Percentiles rank a stretch among this genome's conserved stretches.
Evolutionary conservation across 2,113 vertebrate species (phyloP).

Genomic region (Rhegmatorhina hoffmannsi): DNA sequence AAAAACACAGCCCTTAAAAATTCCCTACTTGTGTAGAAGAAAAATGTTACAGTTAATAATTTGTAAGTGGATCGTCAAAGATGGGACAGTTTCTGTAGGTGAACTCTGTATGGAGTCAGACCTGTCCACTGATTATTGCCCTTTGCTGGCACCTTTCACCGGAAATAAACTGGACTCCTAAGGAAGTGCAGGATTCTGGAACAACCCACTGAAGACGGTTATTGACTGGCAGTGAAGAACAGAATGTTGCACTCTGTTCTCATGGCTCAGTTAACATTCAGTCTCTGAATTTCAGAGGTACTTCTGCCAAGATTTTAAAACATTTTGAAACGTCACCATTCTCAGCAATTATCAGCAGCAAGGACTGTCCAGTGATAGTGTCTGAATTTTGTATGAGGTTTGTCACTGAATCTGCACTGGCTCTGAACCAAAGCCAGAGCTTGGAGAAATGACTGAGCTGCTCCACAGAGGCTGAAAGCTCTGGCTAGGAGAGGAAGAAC

Average conservation of each 20-base stretch:
- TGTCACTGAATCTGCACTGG: background rate
- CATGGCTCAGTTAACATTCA: background rate
- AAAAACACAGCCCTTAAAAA: background rate
- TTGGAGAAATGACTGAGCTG: background rate
- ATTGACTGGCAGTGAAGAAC: background rate
- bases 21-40: background rate
- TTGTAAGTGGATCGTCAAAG: background rate
- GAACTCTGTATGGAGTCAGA: background rate
- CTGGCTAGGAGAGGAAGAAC: background rate
- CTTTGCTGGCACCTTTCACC: background rate
- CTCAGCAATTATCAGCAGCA: background rate
- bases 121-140: background rate
- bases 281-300: background rate
- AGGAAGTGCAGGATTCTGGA: background rate
- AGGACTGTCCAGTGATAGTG: background rate
- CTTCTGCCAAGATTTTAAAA: background rate
- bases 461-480: background rate
- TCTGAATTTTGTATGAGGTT: background rate
- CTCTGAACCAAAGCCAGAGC: background rate
- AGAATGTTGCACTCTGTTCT: background rate
- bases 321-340: background rate
- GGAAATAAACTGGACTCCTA: background rate
- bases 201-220: background rate
- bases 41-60: background rate
- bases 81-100: background rate